Evolutionary conservation across 2,888 invertebrate species (phyloP), one percentile per base, ranked within the genome.

Genomic region (Drosophila testacea): DNA sequence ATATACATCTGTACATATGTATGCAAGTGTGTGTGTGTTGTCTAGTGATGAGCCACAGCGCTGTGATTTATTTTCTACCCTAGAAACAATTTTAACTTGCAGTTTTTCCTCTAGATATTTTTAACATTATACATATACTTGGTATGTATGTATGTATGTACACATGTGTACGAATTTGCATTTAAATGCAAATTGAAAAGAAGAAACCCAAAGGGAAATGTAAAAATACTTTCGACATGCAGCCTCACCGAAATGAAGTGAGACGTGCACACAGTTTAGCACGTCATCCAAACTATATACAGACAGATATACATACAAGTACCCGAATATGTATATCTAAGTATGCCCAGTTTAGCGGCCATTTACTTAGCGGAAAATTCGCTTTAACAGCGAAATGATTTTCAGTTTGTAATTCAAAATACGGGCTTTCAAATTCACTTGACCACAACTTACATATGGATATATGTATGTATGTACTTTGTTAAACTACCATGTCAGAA

Each of bases 61-160:
- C 66, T 64, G 78, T 68, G 84, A 87, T 87, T 89, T 88, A 81
- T 79, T 86, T 85, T 89, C 69, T 80, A 82, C 79, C 85, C 89
- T 76, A 89, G 85, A 82, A 87, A 85, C 89, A 84, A 76, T 68
- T 85, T 88, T 73, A 56, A 77, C 71, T 71, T 87, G 74, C 77
- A 42, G 55, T 75, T 87, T 84, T 79, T 67, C 67, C 67, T 77
- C 47, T 69, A 73, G 82, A 76, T 87, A 81, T 87, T 87, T 88
- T 81, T 84, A 84, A 74, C 64, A 52, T 22, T 22, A 22, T 22
- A 38, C 50, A 59, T 50, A 55, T 63, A 57, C 34, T 62, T 55
- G 46, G 36, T 60, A 50, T n/a, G n/a, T n/a, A n/a, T n/a, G n/a
- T n/a, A n/a, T 51, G 27, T n/a, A 44, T 46, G 42, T 27, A 36